Conservation (phyloP, 37 sponge, comb jelly and placozoan genomes). For the Beroe ovata region DNA sequence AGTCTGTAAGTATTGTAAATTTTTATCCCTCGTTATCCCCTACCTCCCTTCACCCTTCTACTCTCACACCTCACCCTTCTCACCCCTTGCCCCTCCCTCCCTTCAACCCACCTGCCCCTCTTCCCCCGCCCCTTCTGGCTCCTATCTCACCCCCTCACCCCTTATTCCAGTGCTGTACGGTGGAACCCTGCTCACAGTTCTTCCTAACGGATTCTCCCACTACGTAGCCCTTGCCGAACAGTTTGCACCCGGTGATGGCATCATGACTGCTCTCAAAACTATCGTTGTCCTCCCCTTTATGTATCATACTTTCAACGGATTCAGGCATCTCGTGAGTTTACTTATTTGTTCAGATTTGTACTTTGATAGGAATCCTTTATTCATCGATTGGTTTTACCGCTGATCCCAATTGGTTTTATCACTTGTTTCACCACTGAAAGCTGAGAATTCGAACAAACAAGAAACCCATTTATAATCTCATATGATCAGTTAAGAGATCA, state of each 20-base stretch:
- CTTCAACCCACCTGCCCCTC: neutral
- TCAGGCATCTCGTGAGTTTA: constrained; percentile 57
- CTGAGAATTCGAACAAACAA: too few relatives aligned
- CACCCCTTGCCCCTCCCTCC: neutral
- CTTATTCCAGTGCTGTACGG: constrained; percentile 26
- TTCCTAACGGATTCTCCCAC: constrained; percentile 38
- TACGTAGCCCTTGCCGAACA: constrained; percentile 15
- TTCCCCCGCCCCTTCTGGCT: neutral
- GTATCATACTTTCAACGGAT: constrained; percentile 53
- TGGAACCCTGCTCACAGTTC: neutral
- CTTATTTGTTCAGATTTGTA: too few relatives aligned
- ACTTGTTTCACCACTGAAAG: too few relatives aligned
- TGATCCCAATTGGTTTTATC: too few relatives aligned
- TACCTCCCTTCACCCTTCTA: neutral
- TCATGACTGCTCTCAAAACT: constrained; percentile 24
- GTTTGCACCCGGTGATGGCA: constrained; percentile 15
- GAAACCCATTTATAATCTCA: too few relatives aligned
- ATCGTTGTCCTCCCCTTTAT: neutral
- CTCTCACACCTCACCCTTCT: too few relatives aligned
- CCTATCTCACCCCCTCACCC: too few relatives aligned
- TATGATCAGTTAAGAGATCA: too few relatives aligned
- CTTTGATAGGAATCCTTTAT: too few relatives aligned
- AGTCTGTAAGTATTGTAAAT: too few relatives aligned
- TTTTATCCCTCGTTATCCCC: too few relatives aligned
- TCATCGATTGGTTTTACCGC: too few relatives aligned